Evolutionary conservation across 2,113 vertebrate genomes (phyloP), one percentile per base, ranked within the genome.

Genomic region (Megaptera novaeangliae): DNA sequence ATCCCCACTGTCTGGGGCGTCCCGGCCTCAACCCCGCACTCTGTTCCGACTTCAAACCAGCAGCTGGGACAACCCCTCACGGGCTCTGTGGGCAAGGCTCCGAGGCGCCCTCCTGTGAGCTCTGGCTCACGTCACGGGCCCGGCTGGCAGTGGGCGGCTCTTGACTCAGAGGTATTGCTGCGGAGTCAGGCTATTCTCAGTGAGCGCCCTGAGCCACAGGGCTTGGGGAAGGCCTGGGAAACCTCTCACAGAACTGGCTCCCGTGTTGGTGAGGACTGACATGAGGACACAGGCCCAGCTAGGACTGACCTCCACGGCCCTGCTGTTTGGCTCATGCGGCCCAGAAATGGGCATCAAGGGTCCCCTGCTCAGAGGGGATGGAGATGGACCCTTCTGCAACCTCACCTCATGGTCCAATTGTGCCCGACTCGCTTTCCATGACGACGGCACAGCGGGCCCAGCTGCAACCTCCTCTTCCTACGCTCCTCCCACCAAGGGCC

Each of bases 101-200:
- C 1, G 3, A 86, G 44, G 41, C 0, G 2, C 18, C 14, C 66
- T 29, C 34, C 29, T 2, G 5, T 20, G 12, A 82, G 29, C 21
- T 27, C 49, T 39, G 61, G 12, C n/a, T 21, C 23, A 20, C 0
- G 1, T 9, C 6, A 0, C 2, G 34, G 44, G 61, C 8, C 6
- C 52, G 90, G 52, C 75, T 29, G 17, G 66, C 31, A 7, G 55
- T 23, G 25, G 59, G 81, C 11, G 41, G 61, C 69, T 78, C 29
- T 15, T 41, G 59, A 23, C 41, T 31, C 52, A 44, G 75, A 59
- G 27, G n/a, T 14, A 34, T 12, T 6, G 11, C 64, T n/a, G 2
- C 36, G 2, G 41, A 80, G n/a, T 21, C 8, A 1, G 25, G 36
- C 31, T 84, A 3, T 61, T 44, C 68, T 29, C 0, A 0, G 10